Base-by-base conservation (phyloP, 2,888 invertebrate genomes). In the Polydrusus pterygomalis region DNA sequence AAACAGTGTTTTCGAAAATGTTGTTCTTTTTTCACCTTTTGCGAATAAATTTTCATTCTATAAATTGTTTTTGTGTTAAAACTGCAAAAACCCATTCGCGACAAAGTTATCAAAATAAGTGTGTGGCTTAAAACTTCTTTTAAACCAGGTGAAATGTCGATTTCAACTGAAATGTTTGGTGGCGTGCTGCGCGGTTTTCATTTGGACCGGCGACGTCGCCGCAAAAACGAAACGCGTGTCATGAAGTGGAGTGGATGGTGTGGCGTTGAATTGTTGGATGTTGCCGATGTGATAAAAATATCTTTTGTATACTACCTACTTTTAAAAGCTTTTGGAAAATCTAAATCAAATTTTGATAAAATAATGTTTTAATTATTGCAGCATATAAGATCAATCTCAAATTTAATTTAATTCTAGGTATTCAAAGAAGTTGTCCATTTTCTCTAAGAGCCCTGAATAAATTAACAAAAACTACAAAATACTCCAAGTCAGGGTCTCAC, bases 81-180 rank as follows among this genome's bases (percentile, higher is more conserved):
- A 51, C n/a, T 25, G 49, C 51, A 51, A 45, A 68, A 68, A 74
- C 74, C 74, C 74, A 74, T 74, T 74, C 74, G 74, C 67, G 58
- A 38, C 17, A 60, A 38, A 18, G 34, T 18, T 11, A 9, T 3
- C 18, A 25, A 51, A 25, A 68, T 11, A 8, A 58, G n/a, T 38
- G 17, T 54, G 30, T n/a, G 45, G 11, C 6, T 47, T 25, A 30
- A 49, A 2, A 73, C 15, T 54, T 67, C 34, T 58, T 62, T 74
- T 47, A 34, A 49, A 54, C 67, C 54, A 43, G 63, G 56, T 74
- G 69, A 69, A 65, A 75, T 58, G 65, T 47, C 58, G 63, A 38
- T 65, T 70, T 75, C 65, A 60, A 75, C 75, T 75, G 75, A 49
- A 75, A 65, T 43, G 64, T 40, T 64, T 34, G 25, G 65, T 64